Evolutionary conservation across 1,140 invertebrate species (phyloP).

Genomic region (Ladona fulva): DNA sequence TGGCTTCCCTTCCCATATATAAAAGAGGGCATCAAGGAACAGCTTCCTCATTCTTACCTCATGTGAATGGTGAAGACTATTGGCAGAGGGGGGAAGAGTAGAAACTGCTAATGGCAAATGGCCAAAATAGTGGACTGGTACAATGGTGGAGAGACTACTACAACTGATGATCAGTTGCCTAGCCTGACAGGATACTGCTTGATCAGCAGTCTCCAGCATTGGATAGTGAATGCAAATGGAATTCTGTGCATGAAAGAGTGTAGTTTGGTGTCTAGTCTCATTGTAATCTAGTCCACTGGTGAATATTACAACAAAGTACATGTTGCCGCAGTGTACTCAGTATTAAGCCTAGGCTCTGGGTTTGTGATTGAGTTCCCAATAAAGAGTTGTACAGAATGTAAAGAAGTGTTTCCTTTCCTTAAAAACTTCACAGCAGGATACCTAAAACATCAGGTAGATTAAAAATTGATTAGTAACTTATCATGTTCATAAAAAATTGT

Average conservation of each 20-base stretch:
- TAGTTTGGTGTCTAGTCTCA: constrained; percentile 15
- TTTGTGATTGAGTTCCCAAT: constrained; percentile 12
- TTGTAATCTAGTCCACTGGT: constrained; percentile 15
- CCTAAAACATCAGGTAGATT: too few relatives aligned
- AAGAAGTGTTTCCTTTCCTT: not conserved
- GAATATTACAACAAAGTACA: constrained; percentile 16
- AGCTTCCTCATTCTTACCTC: constrained; percentile 4
- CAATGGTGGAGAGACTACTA: not conserved
- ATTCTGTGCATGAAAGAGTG: constrained; percentile 11
- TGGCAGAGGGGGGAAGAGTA: not conserved
- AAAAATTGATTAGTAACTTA: too few relatives aligned
- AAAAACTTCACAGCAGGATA: too few relatives aligned
- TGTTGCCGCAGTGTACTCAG: constrained; percentile 16
- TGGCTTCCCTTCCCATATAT: not conserved
- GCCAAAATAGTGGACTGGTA: constrained; percentile 5
- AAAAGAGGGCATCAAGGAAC: not conserved
- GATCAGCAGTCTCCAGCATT: not conserved
- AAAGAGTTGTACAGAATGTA: constrained; percentile 15
- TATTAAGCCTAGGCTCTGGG: constrained; percentile 14
- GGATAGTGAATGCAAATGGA: not conserved
- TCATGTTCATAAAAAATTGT: too few relatives aligned
- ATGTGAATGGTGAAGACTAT: not conserved
- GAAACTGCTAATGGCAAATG: not conserved
- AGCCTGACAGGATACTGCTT: not conserved
- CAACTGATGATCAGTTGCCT: not conserved